These are phyloP conservation scores for Denticeps clupeoides DNA, from an alignment of 2,797 vertebrate species.

Conservation along the genomic window DNA sequence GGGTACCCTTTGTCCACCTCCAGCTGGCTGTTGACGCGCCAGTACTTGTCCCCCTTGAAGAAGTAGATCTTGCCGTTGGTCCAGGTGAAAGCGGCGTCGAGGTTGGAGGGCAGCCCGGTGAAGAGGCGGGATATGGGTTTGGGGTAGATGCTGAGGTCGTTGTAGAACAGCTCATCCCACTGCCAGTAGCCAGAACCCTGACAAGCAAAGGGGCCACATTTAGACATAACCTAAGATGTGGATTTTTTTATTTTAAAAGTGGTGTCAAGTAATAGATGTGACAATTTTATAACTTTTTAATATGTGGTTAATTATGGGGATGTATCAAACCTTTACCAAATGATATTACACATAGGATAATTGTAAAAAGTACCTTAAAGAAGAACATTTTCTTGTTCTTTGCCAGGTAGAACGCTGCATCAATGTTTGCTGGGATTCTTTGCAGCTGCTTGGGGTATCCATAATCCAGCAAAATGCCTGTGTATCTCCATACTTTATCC, in stretches of 20 bases:
- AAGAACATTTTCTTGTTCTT: conserved; percentile 74
- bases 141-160: conserved; percentile 53
- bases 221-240: neutral
- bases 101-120: conserved; percentile 52
- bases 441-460: conserved; percentile 72
- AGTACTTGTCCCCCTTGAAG: conserved; percentile 75
- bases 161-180: conserved; percentile 70
- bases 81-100: conserved; percentile 73
- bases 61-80: conserved; percentile 69
- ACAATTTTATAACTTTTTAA: neutral
- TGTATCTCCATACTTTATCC: conserved; percentile 67
- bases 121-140: conserved; percentile 68
- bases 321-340: too few relatives aligned
- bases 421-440: conserved; percentile 58
- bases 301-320: too few relatives aligned
- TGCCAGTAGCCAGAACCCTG: conserved; percentile 77
- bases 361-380: conserved; percentile 89
- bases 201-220: neutral
- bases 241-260: too few relatives aligned
- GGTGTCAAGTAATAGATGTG: too few relatives aligned
- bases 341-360: too few relatives aligned
- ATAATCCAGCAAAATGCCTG: conserved; percentile 58
- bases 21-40: conserved; percentile 66
- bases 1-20: conserved; percentile 68
- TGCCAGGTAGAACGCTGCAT: conserved; percentile 72